Conservation (phyloP, 1,140 invertebrate genomes). For the Pogonomyrmex californicus region DNA sequence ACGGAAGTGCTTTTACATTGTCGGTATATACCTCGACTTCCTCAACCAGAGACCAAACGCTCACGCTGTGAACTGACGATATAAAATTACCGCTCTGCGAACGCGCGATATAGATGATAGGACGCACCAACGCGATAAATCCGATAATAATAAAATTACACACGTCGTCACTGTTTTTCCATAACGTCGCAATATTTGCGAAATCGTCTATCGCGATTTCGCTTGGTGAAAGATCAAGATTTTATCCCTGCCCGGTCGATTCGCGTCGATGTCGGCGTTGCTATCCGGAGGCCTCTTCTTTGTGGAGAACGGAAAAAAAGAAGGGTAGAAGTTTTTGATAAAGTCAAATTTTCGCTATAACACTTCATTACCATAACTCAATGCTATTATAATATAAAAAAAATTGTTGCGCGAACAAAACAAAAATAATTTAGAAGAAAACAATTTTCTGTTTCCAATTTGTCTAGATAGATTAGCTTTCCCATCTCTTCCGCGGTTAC, state of each 20-base stretch:
- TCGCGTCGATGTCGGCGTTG: background rate
- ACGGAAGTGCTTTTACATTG: conserved; percentile 46
- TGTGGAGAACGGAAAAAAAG: background rate
- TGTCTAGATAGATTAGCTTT: background rate
- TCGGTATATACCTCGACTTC: conserved; percentile 3
- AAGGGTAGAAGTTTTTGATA: background rate
- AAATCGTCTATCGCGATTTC: background rate
- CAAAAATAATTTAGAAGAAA: background rate
- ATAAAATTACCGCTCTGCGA: conserved; percentile 22
- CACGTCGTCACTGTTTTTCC: background rate
- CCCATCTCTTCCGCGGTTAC: background rate
- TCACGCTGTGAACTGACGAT: conserved; percentile 21
- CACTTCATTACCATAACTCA: background rate
- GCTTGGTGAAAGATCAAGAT: background rate
- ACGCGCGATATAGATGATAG: background rate
- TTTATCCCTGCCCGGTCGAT: background rate
- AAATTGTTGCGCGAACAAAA: too few relatives aligned
- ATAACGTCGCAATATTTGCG: background rate
- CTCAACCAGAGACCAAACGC: background rate
- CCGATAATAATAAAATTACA: conserved; percentile 42
- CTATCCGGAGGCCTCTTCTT: background rate
- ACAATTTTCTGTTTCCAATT: background rate
- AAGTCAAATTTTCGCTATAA: background rate
- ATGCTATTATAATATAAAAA: background rate
- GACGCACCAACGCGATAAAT: background rate